A percentile compares a stretch with the other conserved stretches of the same genome.
Conservation (phyloP, 64 coral and sea anemone genomes). For the Dendrophyllia cribrosa region DNA sequence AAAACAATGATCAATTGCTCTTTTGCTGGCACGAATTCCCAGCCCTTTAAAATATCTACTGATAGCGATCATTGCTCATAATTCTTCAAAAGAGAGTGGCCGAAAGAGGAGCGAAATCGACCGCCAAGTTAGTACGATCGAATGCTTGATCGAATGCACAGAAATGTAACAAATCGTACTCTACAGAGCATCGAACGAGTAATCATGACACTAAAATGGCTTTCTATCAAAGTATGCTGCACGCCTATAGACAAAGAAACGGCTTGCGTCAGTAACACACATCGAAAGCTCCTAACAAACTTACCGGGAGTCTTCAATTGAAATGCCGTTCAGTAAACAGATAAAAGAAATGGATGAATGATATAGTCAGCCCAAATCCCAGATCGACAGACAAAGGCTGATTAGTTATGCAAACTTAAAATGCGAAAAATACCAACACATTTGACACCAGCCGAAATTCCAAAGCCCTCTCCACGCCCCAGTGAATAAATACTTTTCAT, state of each 20-base stretch:
- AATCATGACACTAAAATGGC: conserved; percentile 20
- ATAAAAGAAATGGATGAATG: not conserved
- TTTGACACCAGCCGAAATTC: conserved; percentile 55
- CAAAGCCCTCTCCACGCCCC: conserved; percentile 71
- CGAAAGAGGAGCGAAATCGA: not conserved
- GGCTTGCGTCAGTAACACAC: not conserved
- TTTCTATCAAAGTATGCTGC: not conserved
- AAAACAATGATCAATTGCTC: conserved; percentile 27
- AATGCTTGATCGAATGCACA: conserved; percentile 26
- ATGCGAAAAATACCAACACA: conserved; percentile 51
- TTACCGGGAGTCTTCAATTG: not conserved
- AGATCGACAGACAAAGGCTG: conserved; percentile 10
- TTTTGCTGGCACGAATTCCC: conserved; percentile 13
- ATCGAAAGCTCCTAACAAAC: not conserved
- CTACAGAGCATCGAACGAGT: not conserved
- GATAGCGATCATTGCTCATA: not conserved
- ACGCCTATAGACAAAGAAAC: not conserved
- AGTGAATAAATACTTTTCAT: conserved; percentile 72
- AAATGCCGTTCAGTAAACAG: not conserved
- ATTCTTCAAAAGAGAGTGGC: not conserved
- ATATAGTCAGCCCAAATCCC: not conserved
- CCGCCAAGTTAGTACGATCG: not conserved
- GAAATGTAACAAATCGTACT: not conserved
- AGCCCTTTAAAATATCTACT: not conserved
- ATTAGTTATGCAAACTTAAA: conserved; percentile 75